Conservation (phyloP, 2,113 vertebrate species). For the Panurus biarmicus region DNA sequence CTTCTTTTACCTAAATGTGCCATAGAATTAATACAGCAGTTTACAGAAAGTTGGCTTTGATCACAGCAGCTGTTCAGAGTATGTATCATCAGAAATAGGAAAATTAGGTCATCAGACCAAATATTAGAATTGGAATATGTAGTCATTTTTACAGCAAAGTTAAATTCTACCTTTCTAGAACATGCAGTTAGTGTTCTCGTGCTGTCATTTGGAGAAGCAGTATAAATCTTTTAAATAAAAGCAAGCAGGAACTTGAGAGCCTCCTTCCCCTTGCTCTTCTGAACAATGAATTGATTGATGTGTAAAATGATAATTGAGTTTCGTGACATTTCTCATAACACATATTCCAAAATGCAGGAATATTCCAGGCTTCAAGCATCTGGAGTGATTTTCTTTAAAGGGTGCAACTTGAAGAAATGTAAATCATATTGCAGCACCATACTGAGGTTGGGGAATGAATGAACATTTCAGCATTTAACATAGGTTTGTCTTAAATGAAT, state of each 20-base stretch:
- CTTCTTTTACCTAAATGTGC: not conserved
- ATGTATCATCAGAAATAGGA: not conserved
- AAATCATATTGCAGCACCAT: not conserved
- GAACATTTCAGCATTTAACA: not conserved
- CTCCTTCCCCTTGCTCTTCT: not conserved
- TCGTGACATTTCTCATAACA: not conserved
- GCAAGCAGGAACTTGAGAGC: not conserved
- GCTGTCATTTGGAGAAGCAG: not conserved
- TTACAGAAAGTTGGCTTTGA: not conserved
- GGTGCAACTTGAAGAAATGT: not conserved
- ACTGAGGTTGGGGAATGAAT: not conserved
- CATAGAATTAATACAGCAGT: not conserved
- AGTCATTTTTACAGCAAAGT: not conserved
- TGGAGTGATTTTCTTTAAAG: not conserved
- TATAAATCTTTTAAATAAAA: not conserved
- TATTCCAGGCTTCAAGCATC: not conserved
- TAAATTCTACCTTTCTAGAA: not conserved
- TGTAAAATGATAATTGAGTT: not conserved
- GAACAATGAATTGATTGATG: not conserved
- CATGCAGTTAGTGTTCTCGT: not conserved
- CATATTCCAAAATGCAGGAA: not conserved
- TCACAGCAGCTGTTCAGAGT: not conserved
- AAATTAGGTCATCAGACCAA: not conserved
- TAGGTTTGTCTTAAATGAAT: not conserved
- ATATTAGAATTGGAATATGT: not conserved